phyloP scores from a whole-genome alignment of 2,888 invertebrate species.

The Alloscopus bannaensis region DNA sequence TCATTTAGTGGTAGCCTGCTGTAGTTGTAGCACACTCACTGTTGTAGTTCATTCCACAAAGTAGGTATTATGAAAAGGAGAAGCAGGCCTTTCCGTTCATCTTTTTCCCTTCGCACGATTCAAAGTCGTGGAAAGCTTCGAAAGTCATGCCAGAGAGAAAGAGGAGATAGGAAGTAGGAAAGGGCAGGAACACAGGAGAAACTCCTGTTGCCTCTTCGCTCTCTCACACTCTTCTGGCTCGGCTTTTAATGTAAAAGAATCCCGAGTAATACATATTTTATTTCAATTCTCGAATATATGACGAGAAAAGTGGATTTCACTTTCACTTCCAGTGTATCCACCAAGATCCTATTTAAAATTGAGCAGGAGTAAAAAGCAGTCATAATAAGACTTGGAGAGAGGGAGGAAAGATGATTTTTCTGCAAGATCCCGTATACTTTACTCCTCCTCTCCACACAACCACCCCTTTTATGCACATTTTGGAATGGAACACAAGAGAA shows the following conservation, averaged over 20 bases:
- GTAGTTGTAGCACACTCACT: too few relatives aligned
- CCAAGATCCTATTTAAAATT: constrained; percentile 28
- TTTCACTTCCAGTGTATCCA: neutral
- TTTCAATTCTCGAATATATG: constrained; percentile 34
- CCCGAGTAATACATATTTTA: constrained; percentile 39
- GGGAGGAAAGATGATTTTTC: too few relatives aligned
- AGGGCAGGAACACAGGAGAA: constrained; percentile 40
- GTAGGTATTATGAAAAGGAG: constrained; percentile 32
- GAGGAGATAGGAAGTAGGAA: constrained; percentile 8
- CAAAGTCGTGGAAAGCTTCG: constrained; percentile 19
- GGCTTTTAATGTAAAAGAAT: constrained; percentile 45
- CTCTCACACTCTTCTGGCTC: constrained; percentile 10
- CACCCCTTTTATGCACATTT: too few relatives aligned
- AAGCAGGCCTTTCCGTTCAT: neutral
- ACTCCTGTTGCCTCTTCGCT: constrained; percentile 26
- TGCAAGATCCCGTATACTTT: too few relatives aligned
- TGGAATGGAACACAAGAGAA: too few relatives aligned
- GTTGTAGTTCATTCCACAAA: constrained; percentile 31
- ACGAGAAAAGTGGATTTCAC: constrained; percentile 41
- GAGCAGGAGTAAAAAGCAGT: constrained; percentile 9
- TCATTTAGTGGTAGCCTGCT: too few relatives aligned
- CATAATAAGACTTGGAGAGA: neutral
- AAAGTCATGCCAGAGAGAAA: constrained; percentile 22
- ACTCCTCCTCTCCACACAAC: too few relatives aligned
- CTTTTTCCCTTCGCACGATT: constrained; percentile 16